Conservation (phyloP, 2,888 invertebrate species). For the Byasa hedistus region DNA sequence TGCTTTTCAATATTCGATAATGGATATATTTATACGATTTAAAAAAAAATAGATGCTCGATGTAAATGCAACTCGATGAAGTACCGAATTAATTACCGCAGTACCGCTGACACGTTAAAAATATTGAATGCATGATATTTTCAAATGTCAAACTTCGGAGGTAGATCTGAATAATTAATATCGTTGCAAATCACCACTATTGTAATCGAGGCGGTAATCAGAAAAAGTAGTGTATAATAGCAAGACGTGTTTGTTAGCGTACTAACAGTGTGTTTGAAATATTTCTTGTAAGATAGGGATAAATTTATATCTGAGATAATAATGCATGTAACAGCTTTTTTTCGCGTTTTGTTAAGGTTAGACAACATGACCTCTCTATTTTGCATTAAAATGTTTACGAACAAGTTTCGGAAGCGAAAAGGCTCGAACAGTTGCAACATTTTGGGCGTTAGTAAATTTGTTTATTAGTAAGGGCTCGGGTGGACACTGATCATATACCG, state of each 20-base stretch:
- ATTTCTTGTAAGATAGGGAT: conserved; percentile 27
- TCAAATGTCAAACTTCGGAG: conserved; percentile 7
- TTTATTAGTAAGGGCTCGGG: conserved; percentile 54
- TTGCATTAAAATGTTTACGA: conserved; percentile 58
- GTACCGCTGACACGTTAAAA: conserved; percentile 2
- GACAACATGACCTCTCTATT: conserved; percentile 64
- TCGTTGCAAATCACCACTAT: not conserved
- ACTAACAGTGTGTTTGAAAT: conserved; percentile 28
- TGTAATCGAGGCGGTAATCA: conserved; percentile 27
- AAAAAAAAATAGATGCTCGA: not conserved
- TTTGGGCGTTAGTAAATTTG: conserved; percentile 52
- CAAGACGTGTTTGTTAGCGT: conserved; percentile 5
- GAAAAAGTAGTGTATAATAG: not conserved
- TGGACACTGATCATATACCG: conserved; percentile 62
- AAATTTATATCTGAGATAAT: conserved; percentile 48
- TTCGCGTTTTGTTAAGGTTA: conserved; percentile 58
- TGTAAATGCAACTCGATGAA: not conserved
- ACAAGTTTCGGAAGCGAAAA: conserved; percentile 49
- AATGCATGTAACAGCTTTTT: conserved; percentile 66
- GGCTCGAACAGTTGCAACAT: conserved; percentile 38
- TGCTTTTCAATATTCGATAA: conserved; percentile 52
- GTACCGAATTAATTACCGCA: not conserved
- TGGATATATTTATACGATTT: not conserved
- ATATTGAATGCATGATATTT: conserved; percentile 32
- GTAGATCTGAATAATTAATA: not conserved